Percentiles rank a stretch among this genome's conserved stretches.
Evolutionary conservation across 1,140 invertebrate genomes (phyloP).

Genomic region (Aphaenogaster ashmeadi): DNA sequence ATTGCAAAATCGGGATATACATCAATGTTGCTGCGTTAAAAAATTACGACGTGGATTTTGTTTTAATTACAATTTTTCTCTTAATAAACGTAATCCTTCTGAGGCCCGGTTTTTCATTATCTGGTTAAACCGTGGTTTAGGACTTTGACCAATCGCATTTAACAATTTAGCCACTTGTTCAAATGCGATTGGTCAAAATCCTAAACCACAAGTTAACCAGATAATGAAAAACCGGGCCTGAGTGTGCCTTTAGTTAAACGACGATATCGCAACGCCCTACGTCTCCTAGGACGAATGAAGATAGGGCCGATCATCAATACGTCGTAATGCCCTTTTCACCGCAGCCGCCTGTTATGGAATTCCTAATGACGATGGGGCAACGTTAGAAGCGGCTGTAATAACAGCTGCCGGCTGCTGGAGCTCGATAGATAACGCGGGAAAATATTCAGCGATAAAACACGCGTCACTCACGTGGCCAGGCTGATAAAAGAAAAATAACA

Average conservation of each 20-base stretch:
- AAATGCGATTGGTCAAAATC: no score
- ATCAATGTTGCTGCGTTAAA: background rate
- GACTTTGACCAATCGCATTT: no score
- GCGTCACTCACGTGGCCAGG: conserved; percentile 12
- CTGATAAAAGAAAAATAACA: conserved; percentile 54
- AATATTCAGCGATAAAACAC: conserved; percentile 54
- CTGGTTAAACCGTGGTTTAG: no score
- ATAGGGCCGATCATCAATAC: conserved; percentile 34
- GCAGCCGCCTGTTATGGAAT: conserved; percentile 54
- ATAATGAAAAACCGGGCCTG: no score
- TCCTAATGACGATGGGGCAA: conserved; percentile 59
- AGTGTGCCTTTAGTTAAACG: background rate
- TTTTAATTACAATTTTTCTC: background rate
- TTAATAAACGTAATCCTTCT: background rate
- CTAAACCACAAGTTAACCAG: no score
- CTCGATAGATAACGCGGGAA: conserved; percentile 55
- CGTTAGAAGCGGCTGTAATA: conserved; percentile 57
- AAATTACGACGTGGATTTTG: background rate
- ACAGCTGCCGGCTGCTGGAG: conserved; percentile 40
- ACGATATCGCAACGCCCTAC: background rate
- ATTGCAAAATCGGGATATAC: background rate
- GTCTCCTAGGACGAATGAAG: conserved; percentile 3
- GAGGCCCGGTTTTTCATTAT: no score
- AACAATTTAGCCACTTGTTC: no score
- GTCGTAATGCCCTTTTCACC: conserved; percentile 24